These are phyloP conservation scores for Xiphias gladius DNA, from an alignment of 2,113 vertebrate species.

Conservation along the genomic window DNA sequence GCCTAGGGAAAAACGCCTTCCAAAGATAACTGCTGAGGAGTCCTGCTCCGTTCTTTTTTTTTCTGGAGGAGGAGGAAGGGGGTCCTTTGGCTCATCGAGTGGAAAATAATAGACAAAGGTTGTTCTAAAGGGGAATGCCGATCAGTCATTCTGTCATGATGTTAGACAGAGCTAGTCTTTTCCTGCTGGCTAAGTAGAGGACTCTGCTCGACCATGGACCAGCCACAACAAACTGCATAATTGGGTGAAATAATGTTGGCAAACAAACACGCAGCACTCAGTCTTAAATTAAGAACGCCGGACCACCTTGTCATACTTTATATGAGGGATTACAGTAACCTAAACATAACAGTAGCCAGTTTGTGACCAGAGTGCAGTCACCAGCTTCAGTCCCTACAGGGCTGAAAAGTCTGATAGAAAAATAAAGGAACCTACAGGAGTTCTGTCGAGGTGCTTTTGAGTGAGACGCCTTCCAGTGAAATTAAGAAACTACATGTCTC, in stretches of 20 bases:
- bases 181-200: conserved; percentile 73
- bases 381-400: not conserved
- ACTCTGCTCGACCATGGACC: conserved; percentile 40
- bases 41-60: conserved; percentile 67
- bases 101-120: conserved; percentile 86
- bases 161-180: conserved; percentile 67
- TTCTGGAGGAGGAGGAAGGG: conserved; percentile 62
- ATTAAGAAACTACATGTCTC: not conserved
- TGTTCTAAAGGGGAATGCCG: conserved; percentile 76
- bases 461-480: not conserved
- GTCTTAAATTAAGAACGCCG: conserved; percentile 33
- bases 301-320: conserved; percentile 50
- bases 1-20: conserved; percentile 77
- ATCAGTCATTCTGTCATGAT: conserved; percentile 79
- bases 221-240: conserved; percentile 71
- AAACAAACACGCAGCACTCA: conserved; percentile 55
- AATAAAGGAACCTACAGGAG: not conserved
- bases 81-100: conserved; percentile 73
- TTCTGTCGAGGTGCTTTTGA: no score
- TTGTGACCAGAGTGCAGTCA: not conserved
- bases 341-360: conserved; percentile 13
- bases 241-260: conserved; percentile 67
- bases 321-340: conserved; percentile 42
- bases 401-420: not conserved
- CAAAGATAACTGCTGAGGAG: conserved; percentile 84